Evolutionary conservation across 2,113 vertebrate genomes (phyloP), one percentile per base, ranked within the genome.

Genomic region (Pionites leucogaster): DNA sequence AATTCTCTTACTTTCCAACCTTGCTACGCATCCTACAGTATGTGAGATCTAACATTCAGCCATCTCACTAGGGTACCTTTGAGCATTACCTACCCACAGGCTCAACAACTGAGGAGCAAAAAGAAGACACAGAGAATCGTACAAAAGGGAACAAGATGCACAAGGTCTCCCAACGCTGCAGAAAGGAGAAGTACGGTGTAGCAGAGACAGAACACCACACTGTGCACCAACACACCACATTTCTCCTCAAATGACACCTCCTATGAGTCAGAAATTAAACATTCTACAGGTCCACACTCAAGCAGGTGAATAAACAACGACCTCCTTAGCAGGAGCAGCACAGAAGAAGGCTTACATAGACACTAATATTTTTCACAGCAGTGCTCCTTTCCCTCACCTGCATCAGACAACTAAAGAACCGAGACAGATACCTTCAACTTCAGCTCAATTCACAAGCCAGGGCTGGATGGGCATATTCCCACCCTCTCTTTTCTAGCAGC

Each of bases 21-120:
- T 53, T 27, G 24, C 50, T 60, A 52, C 1, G 0, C 17, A 86
- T 18, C 35, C 6, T 2, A 2, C 3, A 4, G 28, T 16, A 44
- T 22, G 31, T 19, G 42, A 49, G 41, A 10, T 35, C 28, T 2
- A 63, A 23, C 37, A 29, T 52, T 12, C 44, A 41, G 25, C 2
- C 0, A 42, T 15, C 82, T 71, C 82, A 15, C 28, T 4, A 10
- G 23, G 33, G 17, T 47, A 46, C 35, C 59, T 53, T 46, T 41
- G 52, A 72, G 44, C 22, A 47, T 33, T 37, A 77, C 57, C 39
- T 6, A 16, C 15, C 49, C 69, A 41, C 55, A 41, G 69, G 39
- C 59, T 65, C 50, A 77, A 55, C 49, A 35, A 15, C 28, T 28
- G 24, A 55, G 49, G 67, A 55, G 24, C 16, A 67, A 71, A 47